Conservation (phyloP, 2,797 vertebrate species). For the Tragopan temminckii region DNA sequence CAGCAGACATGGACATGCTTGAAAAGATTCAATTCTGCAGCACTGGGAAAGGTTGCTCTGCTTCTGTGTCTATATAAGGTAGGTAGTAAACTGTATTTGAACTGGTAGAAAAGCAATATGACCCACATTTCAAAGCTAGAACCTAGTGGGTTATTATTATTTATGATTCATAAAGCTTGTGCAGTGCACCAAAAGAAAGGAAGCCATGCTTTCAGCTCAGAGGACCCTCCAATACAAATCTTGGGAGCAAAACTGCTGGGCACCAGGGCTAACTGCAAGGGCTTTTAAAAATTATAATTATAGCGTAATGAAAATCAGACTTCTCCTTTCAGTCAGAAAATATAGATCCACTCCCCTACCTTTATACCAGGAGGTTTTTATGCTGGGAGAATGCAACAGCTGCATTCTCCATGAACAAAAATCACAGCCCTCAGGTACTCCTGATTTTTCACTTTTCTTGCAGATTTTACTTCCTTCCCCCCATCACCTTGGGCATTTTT, state of each 20-base stretch:
- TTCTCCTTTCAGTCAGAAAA: background rate
- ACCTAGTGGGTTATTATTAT: slow-evolving; percentile 57
- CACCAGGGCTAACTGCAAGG: background rate
- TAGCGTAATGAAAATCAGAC: background rate
- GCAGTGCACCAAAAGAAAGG: slow-evolving; percentile 48
- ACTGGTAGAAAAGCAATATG: slow-evolving; percentile 32
- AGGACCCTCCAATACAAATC: background rate
- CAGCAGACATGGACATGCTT: background rate
- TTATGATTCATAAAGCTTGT: slow-evolving; percentile 53
- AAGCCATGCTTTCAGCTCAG: background rate
- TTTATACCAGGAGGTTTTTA: background rate
- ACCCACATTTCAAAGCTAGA: slow-evolving; percentile 66
- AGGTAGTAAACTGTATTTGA: slow-evolving; percentile 63
- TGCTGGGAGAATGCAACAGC: background rate
- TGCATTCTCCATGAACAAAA: background rate
- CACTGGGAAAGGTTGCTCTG: background rate
- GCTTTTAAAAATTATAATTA: background rate
- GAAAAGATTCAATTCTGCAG: slow-evolving; percentile 28
- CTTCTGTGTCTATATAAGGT: slow-evolving; percentile 36
- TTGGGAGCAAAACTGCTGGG: background rate
- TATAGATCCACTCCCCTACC: background rate
- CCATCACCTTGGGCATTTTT: background rate
- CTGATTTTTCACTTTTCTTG: background rate
- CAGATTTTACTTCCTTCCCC: background rate
- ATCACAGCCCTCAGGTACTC: background rate